Percentiles rank a stretch among this genome's conserved stretches.
Conservation (phyloP, 1,140 invertebrate species). For the Potamilus streckersoni region DNA sequence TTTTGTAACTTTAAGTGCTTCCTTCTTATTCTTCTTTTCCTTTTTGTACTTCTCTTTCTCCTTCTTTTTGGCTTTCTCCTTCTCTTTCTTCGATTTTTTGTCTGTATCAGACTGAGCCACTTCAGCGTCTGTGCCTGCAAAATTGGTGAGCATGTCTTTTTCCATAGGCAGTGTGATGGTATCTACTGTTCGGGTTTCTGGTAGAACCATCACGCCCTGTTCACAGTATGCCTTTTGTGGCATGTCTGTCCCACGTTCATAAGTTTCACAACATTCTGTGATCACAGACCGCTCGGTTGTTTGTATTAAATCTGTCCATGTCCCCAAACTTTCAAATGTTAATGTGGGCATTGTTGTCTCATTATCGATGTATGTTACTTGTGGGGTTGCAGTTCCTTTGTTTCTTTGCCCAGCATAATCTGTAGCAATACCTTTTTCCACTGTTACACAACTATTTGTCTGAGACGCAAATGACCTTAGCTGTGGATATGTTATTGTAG, state of each 20-base stretch:
- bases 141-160: slow-evolving; percentile 5
- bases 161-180: slow-evolving; percentile 42
- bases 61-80: slow-evolving; percentile 14
- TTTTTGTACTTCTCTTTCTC: slow-evolving; percentile 24
- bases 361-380: slow-evolving; percentile 37
- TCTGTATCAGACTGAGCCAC: slow-evolving; percentile 26
- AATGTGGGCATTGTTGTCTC: slow-evolving; percentile 45
- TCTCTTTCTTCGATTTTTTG: slow-evolving; percentile 18
- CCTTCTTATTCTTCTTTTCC: slow-evolving; percentile 30
- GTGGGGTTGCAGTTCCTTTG: slow-evolving; percentile 43
- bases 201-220: slow-evolving; percentile 39
- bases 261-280: slow-evolving; percentile 34
- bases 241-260: slow-evolving; percentile 42
- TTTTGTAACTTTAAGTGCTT: slow-evolving; percentile 24
- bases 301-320: slow-evolving; percentile 47
- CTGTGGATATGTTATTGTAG: slow-evolving; percentile 33
- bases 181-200: slow-evolving; percentile 26
- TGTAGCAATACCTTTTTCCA: slow-evolving; percentile 35
- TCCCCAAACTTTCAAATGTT: slow-evolving; percentile 34
- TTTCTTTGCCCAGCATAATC: slow-evolving; percentile 46
- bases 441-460: slow-evolving; percentile 29
- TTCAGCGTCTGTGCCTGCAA: slow-evolving; percentile 1
- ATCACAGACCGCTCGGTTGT: slow-evolving; percentile 54
- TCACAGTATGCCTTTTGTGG: slow-evolving; percentile 25
- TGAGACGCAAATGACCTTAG: slow-evolving; percentile 36